Evolutionary conservation across 2,888 invertebrate species (phyloP), one percentile per base, ranked within the genome.

Genomic region (Meandrusa payeni): DNA sequence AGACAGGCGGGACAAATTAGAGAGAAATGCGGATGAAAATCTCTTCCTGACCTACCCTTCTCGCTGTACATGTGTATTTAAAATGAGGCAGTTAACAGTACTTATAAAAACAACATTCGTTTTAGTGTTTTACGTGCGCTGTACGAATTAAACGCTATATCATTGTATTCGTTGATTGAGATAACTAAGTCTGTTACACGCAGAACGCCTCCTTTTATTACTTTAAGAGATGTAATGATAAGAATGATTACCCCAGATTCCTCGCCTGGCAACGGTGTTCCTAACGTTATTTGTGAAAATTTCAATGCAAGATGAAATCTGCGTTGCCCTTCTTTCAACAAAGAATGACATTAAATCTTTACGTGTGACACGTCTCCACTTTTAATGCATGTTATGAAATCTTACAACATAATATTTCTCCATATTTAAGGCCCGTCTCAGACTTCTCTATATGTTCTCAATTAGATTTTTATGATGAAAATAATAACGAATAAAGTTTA

Each of bases 251-350:
- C 29, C 50, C 50, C 29, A 51, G 37, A 42, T 50, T 44, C 11
- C 37, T 36, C 34, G 39, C 13, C 22, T 36, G 5, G 50, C 49
- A 61, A 58, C 53, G 52, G 57, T 54, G 41, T 45, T 32, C 49
- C 43, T 56, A 54, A 55, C 51, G 51, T 38, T 52, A 55, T 50
- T 41, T 46, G 49, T 41, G 36, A 41, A 48, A 41, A 41, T 46
- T 45, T 45, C 38, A 51, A 32, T 3, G 3, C 7, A 13, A 49
- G 50, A 51, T 50, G 43, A 50, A 47, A 3, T 29, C 10, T 10
- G 28, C 27, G 13, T 11, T 22, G 12, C 10, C 11, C 3, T 20
- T 12, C 10, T 20, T 19, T 31, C 4, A 17, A 19, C 7, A 31
- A 11, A 32, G 6, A 19, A 17, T 31, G 17, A 19, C 31, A 17